A percentile compares a stretch with the other conserved stretches of the same genome.
These are phyloP conservation scores for Daboia siamensis DNA, from an alignment of 2,113 vertebrate genomes.

Conservation along the genomic window DNA sequence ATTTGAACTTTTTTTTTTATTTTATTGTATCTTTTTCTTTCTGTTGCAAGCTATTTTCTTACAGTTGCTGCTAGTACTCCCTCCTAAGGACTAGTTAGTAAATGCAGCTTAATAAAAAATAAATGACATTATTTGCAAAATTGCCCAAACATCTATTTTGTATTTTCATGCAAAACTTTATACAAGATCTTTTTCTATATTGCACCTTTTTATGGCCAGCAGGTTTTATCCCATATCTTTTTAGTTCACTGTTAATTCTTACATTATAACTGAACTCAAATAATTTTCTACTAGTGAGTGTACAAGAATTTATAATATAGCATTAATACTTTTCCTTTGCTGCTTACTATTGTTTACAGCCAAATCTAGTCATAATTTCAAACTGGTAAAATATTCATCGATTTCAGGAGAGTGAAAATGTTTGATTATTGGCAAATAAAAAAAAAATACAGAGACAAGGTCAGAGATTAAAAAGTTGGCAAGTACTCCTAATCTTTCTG, in stretches of 20 bases:
- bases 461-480: neutral
- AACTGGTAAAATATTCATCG: neutral
- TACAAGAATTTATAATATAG: neutral
- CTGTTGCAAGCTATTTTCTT: neutral
- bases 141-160: neutral
- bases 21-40: neutral
- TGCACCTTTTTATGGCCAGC: neutral
- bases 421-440: neutral
- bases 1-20: neutral
- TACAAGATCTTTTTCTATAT: neutral
- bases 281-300: neutral
- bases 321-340: neutral
- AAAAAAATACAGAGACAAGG: neutral
- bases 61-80: neutral
- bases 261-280: neutral
- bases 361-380: neutral
- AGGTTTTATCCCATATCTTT: neutral
- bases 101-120: neutral
- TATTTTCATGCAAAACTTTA: neutral
- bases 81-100: neutral
- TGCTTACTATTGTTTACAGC: neutral
- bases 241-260: neutral
- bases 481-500: neutral
- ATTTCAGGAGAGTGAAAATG: neutral
- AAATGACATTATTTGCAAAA: neutral